phyloP scores from a whole-genome alignment of 2,113 vertebrate species.

The Gopherus flavomarginatus region DNA sequence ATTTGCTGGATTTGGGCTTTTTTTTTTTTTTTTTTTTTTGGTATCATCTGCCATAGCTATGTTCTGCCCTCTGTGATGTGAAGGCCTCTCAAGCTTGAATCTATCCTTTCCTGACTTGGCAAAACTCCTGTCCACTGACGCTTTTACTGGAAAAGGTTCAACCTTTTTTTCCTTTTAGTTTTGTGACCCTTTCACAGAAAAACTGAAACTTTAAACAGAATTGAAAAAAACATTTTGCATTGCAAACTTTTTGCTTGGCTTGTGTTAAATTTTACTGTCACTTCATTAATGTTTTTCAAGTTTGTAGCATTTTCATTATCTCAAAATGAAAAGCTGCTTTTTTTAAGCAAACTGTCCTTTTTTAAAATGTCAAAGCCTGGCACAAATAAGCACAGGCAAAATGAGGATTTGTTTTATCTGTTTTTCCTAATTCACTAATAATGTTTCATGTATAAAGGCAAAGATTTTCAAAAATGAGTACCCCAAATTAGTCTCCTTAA shows the following conservation, averaged over 20 bases:
- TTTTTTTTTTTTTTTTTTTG: background rate
- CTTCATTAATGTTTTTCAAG: constrained; percentile 1
- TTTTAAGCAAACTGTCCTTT: background rate
- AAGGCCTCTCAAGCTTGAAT: background rate
- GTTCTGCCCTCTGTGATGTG: accelerated
- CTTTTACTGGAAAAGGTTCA: constrained; percentile 23
- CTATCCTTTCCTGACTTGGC: background rate
- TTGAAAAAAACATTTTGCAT: background rate
- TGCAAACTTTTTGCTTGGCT: background rate
- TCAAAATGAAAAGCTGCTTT: background rate
- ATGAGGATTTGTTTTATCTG: background rate
- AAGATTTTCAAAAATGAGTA: background rate
- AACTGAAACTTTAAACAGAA: background rate
- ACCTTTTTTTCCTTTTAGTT: background rate
- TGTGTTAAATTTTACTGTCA: background rate
- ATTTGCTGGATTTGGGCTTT: background rate
- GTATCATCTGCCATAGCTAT: background rate
- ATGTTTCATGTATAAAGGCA: background rate
- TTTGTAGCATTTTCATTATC: background rate
- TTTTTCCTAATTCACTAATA: background rate
- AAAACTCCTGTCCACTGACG: background rate
- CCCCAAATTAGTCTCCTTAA: background rate
- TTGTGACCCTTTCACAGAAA: background rate
- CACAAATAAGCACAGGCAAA: background rate
- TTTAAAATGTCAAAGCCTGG: background rate